Evolutionary conservation across 2,797 vertebrate species (phyloP).

Genomic region (Gymnocypris eckloni): DNA sequence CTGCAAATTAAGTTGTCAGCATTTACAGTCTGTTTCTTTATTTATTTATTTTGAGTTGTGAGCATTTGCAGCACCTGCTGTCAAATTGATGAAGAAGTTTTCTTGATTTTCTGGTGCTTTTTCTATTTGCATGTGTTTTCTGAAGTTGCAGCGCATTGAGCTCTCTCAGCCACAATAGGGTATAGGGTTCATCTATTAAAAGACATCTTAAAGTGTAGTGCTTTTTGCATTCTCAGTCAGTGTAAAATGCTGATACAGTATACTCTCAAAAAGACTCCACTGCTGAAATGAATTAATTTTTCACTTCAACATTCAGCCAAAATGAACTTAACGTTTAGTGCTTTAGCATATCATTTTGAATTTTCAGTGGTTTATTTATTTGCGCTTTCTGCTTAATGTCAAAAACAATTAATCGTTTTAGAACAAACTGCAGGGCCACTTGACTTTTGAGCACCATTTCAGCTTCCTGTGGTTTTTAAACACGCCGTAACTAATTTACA

Average conservation of each 20-base stretch:
- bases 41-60: too few relatives aligned
- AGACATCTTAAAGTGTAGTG: not conserved
- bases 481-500: not conserved
- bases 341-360: not conserved
- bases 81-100: too few relatives aligned
- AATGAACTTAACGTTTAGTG: not conserved
- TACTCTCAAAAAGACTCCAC: not conserved
- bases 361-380: not conserved
- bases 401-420: not conserved
- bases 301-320: not conserved
- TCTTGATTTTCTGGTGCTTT: too few relatives aligned
- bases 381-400: not conserved
- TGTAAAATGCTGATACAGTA: too few relatives aligned
- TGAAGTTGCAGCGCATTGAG: too few relatives aligned
- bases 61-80: too few relatives aligned
- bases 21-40: too few relatives aligned
- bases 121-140: too few relatives aligned
- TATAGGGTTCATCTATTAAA: not conserved
- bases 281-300: not conserved
- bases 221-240: not conserved
- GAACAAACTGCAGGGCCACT: not conserved
- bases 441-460: not conserved
- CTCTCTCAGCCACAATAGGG: too few relatives aligned
- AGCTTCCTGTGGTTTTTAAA: not conserved
- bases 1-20: too few relatives aligned